Base-by-base conservation (phyloP, 2,113 vertebrate species). In the Sprattus sprattus region DNA sequence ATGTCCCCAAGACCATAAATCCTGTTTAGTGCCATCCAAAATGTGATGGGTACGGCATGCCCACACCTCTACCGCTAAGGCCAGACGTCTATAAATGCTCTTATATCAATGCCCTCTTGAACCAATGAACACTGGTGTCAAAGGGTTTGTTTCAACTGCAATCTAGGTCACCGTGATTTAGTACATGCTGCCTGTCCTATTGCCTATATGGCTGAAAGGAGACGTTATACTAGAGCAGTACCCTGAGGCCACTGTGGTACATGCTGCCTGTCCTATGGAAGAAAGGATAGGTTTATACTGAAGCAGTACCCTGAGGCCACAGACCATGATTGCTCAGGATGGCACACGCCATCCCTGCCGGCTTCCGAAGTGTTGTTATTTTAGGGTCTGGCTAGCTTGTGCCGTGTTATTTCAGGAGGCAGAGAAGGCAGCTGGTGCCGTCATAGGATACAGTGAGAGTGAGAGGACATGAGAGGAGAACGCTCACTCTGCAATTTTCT, bases 391-490 rank as follows among this genome's bases (percentile, higher is more conserved):
- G 18, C 54, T 2, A 2, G 57, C 57, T n/a, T 7, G 20, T 75
- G n/a, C 15, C 18, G 20, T 45, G 45, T 22, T 85, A 82, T 84
- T 85, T 84, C 28, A 88, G 81, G 22, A 45, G 28, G 10, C 64
- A 60, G 47, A 11, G 32, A 84, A 13, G 25, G 81, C 83, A 84
- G 81, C 84, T 87, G 83, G 60, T 84, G 64, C 25, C 44, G 16
- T 75, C 7, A 52, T 22, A 67, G 45, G 75, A 45, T 39, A 54
- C 15, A 57, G 54, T 4, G 54, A 20, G 54, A 60, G 47, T 50
- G 71, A 78, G 44, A 57, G 50, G 82, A 82, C 45, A 22, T 6
- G 20, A 22, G 54, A 60, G 18, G 54, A 22, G 54, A 60, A 6
- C 47, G 47, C 47, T 49, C 10, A 49, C 47, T 49, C 47, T 80